A percentile compares a stretch with the other conserved stretches of the same genome.
These are phyloP conservation scores for Beaufortia kweichowensis DNA, from an alignment of 2,113 vertebrate species.

Conservation along the genomic window DNA sequence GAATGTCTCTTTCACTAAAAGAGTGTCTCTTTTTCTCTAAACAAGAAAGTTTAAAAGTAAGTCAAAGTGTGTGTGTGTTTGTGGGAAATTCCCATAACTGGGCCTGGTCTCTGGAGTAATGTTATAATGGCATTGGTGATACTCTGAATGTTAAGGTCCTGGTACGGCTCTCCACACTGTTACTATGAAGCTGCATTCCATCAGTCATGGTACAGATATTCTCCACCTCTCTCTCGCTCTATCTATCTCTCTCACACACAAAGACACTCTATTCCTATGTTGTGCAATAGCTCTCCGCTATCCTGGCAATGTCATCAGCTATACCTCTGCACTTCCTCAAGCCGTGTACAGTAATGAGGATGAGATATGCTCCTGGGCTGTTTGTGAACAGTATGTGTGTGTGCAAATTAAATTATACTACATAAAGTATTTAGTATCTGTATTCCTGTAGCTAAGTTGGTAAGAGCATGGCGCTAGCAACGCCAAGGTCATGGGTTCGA, in stretches of 20 bases:
- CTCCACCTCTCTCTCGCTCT: slow-evolving; percentile 10
- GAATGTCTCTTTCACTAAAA: too few species aligned
- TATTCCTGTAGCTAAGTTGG: too few species aligned
- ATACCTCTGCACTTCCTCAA: slow-evolving; percentile 31
- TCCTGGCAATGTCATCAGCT: slow-evolving; percentile 14
- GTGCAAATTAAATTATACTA: neutral
- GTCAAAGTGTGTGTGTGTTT: neutral
- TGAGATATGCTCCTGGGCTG: slow-evolving; percentile 8
- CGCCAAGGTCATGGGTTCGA: too few species aligned
- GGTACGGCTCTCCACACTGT: slow-evolving; percentile 65
- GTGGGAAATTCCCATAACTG: neutral
- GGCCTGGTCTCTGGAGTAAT: slow-evolving; percentile 33
- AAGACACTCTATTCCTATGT: neutral
- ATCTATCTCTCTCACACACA: slow-evolving; percentile 1
- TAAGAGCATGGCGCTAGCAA: too few species aligned
- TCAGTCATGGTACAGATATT: slow-evolving; percentile 38
- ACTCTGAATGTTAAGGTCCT: slow-evolving; percentile 61
- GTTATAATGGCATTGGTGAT: slow-evolving; percentile 49
- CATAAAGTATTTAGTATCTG: too few species aligned
- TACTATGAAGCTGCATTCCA: slow-evolving; percentile 62
- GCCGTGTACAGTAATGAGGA: slow-evolving; percentile 25
- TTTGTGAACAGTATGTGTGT: neutral
- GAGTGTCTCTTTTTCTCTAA: too few species aligned
- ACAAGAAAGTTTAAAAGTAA: neutral
- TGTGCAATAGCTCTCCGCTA: slow-evolving; percentile 29